Conservation (phyloP, 2,888 invertebrate species). For the Cheilosia soror region DNA sequence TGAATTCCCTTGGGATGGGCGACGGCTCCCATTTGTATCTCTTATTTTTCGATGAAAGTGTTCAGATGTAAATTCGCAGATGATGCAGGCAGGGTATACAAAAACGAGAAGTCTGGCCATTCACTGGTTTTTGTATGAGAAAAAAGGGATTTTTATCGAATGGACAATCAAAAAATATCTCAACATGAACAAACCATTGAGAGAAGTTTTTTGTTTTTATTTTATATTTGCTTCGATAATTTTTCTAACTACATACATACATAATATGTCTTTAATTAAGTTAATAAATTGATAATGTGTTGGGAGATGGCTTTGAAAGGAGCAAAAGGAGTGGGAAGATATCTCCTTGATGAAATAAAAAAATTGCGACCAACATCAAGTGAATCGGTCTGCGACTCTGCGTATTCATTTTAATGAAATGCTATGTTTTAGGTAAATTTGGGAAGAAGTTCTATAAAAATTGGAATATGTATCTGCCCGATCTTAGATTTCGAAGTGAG, state of each 20-base stretch:
- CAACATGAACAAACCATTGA: neutral
- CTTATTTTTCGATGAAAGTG: neutral
- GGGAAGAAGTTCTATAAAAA: too few species aligned
- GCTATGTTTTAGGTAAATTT: too few species aligned
- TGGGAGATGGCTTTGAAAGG: too few species aligned
- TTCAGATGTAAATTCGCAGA: constrained; percentile 2
- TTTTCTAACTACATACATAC: neutral
- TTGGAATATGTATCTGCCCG: too few species aligned
- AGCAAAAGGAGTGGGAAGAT: too few species aligned
- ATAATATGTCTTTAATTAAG: neutral
- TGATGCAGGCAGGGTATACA: neutral
- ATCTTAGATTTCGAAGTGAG: too few species aligned
- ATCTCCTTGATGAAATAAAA: too few species aligned
- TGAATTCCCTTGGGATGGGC: constrained; percentile 31
- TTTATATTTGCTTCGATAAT: neutral
- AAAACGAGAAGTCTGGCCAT: neutral
- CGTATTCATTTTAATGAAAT: too few species aligned
- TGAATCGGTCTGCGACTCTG: too few species aligned
- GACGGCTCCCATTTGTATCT: constrained; percentile 2
- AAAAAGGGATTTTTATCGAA: neutral
- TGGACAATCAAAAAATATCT: neutral
- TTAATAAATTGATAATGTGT: neutral
- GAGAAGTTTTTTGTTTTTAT: neutral
- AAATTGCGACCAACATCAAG: too few species aligned
- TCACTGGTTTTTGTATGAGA: neutral